phyloP scores from a whole-genome alignment of 2,113 vertebrate species.

The Mirza zaza region DNA sequence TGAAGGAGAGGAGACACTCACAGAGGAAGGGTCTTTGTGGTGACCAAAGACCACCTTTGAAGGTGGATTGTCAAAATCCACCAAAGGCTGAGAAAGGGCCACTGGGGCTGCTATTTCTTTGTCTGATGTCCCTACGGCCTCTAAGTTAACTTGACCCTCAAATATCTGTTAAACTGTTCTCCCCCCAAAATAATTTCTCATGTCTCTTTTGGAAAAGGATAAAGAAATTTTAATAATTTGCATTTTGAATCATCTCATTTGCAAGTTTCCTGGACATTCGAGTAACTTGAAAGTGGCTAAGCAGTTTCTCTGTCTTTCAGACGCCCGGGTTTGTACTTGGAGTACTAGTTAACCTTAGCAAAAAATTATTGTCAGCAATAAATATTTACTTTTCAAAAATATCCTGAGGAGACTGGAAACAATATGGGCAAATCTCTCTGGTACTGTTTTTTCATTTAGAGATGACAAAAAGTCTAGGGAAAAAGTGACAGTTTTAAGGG shows the following conservation, averaged over 20 bases:
- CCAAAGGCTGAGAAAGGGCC: not conserved
- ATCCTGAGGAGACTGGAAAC: slow-evolving; percentile 77
- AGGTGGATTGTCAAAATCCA: not conserved
- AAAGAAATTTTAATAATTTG: not conserved
- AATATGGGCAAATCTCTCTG: slow-evolving; percentile 77
- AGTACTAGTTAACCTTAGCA: slow-evolving; percentile 67
- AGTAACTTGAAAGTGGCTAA: not conserved
- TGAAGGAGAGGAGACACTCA: not conserved
- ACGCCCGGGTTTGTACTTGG: slow-evolving; percentile 30
- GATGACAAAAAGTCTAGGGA: slow-evolving; percentile 82
- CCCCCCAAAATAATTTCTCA: not conserved
- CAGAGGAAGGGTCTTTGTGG: not conserved
- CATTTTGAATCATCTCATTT: not conserved
- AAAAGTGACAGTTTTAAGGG: slow-evolving; percentile 86
- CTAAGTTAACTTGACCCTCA: not conserved
- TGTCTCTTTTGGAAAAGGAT: not conserved
- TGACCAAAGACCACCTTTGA: not conserved
- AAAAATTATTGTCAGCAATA: slow-evolving; percentile 74
- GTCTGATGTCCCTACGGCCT: no score
- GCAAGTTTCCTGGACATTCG: not conserved
- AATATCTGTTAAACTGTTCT: not conserved
- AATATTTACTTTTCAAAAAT: slow-evolving; percentile 80
- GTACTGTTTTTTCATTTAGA: slow-evolving; percentile 83
- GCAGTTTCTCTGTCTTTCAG: slow-evolving; percentile 57
- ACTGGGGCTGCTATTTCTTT: rapidly evolving